These are phyloP conservation scores for Volucella bombylans DNA, from an alignment of 2,888 invertebrate species.

Conservation along the genomic window DNA sequence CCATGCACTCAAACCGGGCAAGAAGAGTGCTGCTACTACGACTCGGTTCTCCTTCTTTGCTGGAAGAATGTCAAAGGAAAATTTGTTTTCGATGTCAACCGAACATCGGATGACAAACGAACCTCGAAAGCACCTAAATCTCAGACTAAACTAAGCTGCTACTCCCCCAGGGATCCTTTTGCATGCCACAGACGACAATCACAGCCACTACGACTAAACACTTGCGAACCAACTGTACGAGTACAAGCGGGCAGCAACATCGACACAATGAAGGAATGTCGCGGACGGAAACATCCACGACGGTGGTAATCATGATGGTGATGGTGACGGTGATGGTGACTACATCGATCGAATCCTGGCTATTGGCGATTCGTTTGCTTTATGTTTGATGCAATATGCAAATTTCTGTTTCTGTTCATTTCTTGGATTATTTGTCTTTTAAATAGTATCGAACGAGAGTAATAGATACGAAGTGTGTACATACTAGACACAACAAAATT, in stretches of 20 bases:
- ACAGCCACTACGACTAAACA: slow-evolving; percentile 10
- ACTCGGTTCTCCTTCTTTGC: slow-evolving; percentile 5
- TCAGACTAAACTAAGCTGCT: slow-evolving; percentile 54
- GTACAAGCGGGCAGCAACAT: slow-evolving; percentile 46
- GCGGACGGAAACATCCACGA: slow-evolving; percentile 37
- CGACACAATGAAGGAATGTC: slow-evolving; percentile 68
- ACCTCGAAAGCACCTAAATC: slow-evolving; percentile 70
- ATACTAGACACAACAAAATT: not conserved
- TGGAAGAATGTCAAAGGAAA: slow-evolving; percentile 67
- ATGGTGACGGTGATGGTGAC: slow-evolving; percentile 22
- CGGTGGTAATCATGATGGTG: no score
- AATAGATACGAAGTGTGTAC: slow-evolving; percentile 53
- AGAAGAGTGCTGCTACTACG: slow-evolving; percentile 8
- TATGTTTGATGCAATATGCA: slow-evolving; percentile 45
- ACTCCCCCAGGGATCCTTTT: slow-evolving; percentile 58
- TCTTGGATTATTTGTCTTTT: slow-evolving; percentile 1
- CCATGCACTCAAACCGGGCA: slow-evolving; percentile 34
- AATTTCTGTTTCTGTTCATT: slow-evolving; percentile 40
- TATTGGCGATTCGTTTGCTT: slow-evolving; percentile 48
- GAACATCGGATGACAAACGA: slow-evolving; percentile 71
- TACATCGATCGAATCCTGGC: slow-evolving; percentile 46
- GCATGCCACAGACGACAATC: slow-evolving; percentile 3
- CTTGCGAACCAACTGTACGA: slow-evolving; percentile 18
- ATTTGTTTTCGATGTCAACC: slow-evolving; percentile 70
- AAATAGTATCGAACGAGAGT: not conserved